Evolutionary conservation across 2,797 vertebrate species (phyloP).

Genomic region (Tragopan temminckii): DNA sequence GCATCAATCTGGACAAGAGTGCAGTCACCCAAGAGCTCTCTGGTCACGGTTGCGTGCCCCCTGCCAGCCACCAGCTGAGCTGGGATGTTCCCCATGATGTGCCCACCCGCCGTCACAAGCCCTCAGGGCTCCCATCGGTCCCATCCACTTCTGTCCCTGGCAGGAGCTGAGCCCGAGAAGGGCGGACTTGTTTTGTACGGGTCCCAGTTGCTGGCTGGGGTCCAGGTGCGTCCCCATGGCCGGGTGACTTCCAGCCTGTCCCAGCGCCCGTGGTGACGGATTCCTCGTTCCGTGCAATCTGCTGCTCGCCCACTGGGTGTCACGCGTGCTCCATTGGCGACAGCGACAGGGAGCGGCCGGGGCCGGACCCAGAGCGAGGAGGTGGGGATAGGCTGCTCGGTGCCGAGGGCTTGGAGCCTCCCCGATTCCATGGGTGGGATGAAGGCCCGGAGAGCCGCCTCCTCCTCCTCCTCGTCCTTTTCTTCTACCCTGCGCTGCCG

Average conservation of each 20-base stretch:
- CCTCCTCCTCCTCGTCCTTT: neutral
- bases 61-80: neutral
- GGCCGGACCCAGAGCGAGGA: fast-evolving
- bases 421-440: fast-evolving
- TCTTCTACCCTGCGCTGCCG: fast-evolving
- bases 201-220: no score
- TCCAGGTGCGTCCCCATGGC: no score
- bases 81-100: neutral
- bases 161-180: no score
- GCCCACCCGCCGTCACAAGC: neutral
- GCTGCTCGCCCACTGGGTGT: conserved; percentile 36
- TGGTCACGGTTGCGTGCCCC: neutral
- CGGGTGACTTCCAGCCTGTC: neutral
- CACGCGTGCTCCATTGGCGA: neutral
- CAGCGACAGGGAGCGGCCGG: neutral
- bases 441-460: neutral
- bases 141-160: fast-evolving
- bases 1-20: neutral
- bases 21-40: neutral
- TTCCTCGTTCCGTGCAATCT: neutral
- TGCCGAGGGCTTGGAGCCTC: no score
- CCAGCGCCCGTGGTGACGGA: no score
- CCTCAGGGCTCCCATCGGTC: neutral
- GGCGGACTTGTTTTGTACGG: no score
- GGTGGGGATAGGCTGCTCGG: fast-evolving